Evolutionary conservation across 1,140 invertebrate species (phyloP).

Genomic region (Piezodorus guildinii): DNA sequence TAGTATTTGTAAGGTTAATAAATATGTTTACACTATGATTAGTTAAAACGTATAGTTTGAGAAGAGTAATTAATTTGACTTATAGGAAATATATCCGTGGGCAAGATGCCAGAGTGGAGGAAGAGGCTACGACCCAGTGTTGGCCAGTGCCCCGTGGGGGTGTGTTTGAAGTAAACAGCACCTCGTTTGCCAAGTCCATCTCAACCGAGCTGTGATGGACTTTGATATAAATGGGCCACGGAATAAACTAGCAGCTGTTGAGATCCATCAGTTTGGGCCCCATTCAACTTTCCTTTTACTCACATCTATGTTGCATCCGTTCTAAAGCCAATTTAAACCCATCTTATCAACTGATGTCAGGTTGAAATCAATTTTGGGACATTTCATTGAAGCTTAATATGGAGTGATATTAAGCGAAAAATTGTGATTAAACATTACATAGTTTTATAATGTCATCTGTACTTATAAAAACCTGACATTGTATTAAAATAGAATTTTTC

Average conservation of each 20-base stretch:
- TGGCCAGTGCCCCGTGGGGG: neutral
- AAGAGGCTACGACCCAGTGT: neutral
- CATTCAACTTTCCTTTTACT: constrained; percentile 3
- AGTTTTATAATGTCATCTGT: too few species aligned
- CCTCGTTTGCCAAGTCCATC: neutral
- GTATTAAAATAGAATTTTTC: too few species aligned
- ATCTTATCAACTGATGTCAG: too few species aligned
- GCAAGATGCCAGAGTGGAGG: neutral
- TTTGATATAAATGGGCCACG: neutral
- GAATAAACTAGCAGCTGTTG: constrained; percentile 1
- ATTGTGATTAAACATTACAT: too few species aligned
- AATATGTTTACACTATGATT: neutral
- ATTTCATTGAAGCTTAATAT: too few species aligned
- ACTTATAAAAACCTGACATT: too few species aligned
- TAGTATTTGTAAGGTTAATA: neutral
- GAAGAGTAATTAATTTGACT: neutral
- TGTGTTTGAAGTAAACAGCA: neutral
- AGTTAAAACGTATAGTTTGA: neutral
- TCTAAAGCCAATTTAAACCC: too few species aligned
- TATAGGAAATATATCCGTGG: constrained; percentile 1
- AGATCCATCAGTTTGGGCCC: neutral
- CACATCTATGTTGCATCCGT: too few species aligned
- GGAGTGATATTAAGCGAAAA: too few species aligned
- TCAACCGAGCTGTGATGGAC: neutral
- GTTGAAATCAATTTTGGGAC: too few species aligned